Base-by-base conservation (phyloP, 2,888 invertebrate genomes). In the Lasioglossum pauxillum region DNA sequence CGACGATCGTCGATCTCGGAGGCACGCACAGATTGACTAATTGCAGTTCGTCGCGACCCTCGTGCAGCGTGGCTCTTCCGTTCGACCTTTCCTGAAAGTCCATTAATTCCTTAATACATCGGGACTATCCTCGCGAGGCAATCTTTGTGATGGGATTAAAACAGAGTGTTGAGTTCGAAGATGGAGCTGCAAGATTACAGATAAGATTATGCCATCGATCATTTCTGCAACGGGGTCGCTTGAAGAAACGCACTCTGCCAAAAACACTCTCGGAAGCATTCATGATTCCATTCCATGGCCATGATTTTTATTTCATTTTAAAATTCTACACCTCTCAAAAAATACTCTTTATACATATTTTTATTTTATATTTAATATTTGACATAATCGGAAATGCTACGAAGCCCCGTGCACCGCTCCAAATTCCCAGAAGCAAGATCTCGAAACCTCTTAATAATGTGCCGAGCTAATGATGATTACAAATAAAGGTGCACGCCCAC, bases 21-120 rank as follows among this genome's bases (percentile, higher is more conserved):
- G 94, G 94, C 82, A 93, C 93, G 92, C 93, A 91, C 88, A 94
- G 92, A 93, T 94, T 94, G 87, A 93, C 92, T 93, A 94, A 94
- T 91, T 93, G 94, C 80, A 94, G 92, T 89, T 93, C 92, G 82
- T 93, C 92, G 89, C 93, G 94, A 90, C 89, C 90, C 89, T 94
- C 93, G 87, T 91, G 91, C 80, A 90, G 90, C 89, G 91, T 89
- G 73, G 92, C 90, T 89, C 94, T 93, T 90, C 93, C 92, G 88
- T 92, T 92, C 86, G 94, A 92, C 90, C 93, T 94, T 88, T 91
- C 94, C 94, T 94, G 94, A 93, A 94, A 94, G 91, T 88, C 92
- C 93, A 94, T 91, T 86, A 94, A 94, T 89, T 72, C 82, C 53
- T 91, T 91, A 85, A 53, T 53, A 90, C 76, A 80, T 69, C n/a